phyloP scores from a whole-genome alignment of 2,888 invertebrate genomes.

The Rugalucina vietnamica region DNA sequence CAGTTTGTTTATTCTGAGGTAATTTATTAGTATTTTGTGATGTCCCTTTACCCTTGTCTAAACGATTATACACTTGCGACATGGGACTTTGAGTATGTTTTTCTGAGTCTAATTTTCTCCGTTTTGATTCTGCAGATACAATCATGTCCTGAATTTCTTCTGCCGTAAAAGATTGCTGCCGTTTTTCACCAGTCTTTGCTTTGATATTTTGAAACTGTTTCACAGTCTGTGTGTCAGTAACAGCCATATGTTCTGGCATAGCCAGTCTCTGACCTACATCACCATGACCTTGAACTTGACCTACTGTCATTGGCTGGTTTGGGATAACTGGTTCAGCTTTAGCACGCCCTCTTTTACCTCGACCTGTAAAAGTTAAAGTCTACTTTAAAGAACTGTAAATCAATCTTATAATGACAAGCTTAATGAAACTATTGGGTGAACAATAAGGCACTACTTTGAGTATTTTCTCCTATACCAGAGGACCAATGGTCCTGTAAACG shows the following conservation, averaged over 20 bases:
- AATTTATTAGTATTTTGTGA: not conserved
- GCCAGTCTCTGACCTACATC: not conserved
- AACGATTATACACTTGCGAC: not conserved
- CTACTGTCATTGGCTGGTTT: not conserved
- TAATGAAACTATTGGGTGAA: too few species aligned
- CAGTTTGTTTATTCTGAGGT: not conserved
- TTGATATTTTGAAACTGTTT: not conserved
- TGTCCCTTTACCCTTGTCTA: not conserved
- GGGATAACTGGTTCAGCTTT: not conserved
- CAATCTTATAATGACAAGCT: too few species aligned
- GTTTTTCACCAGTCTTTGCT: not conserved
- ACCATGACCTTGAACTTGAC: not conserved
- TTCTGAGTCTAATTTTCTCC: not conserved
- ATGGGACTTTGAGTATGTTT: not conserved
- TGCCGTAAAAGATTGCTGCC: not conserved
- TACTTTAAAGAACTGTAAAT: too few species aligned
- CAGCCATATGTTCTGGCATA: not conserved
- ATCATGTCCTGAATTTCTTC: slow-evolving; percentile 5
- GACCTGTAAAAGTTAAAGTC: not conserved
- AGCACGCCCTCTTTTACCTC: not conserved
- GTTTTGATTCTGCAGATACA: not conserved
- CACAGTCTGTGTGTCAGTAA: not conserved
- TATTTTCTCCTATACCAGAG: too few species aligned
- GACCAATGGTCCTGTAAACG: too few species aligned
- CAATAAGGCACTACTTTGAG: too few species aligned